Percentiles rank a stretch among this genome's conserved stretches.
Conservation (phyloP, 2,113 vertebrate species). For the Galbula dea region DNA sequence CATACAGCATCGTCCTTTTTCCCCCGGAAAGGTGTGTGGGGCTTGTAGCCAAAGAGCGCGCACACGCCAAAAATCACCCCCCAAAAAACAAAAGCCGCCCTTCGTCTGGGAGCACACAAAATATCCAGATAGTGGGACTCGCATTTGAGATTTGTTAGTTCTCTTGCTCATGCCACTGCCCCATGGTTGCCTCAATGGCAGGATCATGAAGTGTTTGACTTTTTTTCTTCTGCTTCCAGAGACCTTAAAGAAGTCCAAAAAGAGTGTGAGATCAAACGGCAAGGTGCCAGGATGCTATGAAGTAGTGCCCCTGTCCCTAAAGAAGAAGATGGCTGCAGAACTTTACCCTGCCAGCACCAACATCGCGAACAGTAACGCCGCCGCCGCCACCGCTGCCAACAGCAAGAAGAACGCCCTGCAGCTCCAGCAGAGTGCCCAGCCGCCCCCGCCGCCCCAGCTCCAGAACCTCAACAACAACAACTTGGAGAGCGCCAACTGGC, state of each 20-base stretch:
- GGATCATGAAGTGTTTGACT: slow-evolving; percentile 92
- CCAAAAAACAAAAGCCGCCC: background rate
- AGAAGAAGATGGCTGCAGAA: slow-evolving; percentile 94
- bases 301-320: slow-evolving; percentile 78
- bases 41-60: background rate
- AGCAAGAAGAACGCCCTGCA: slow-evolving; percentile 74
- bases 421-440: slow-evolving; percentile 73
- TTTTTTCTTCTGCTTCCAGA: slow-evolving; percentile 90
- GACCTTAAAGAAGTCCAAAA: slow-evolving; percentile 88
- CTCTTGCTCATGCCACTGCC: slow-evolving; percentile 82
- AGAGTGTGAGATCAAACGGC: slow-evolving; percentile 73
- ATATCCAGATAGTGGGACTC: slow-evolving; percentile 14
- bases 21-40: background rate
- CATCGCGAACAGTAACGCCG: slow-evolving; percentile 77
- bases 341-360: slow-evolving; percentile 81
- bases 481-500: slow-evolving; percentile 86
- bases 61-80: background rate
- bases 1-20: background rate
- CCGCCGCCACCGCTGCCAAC: slow-evolving; percentile 74
- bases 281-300: slow-evolving; percentile 81
- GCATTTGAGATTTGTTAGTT: slow-evolving; percentile 44
- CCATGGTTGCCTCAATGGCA: slow-evolving; percentile 87
- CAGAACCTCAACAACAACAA: slow-evolving; percentile 92
- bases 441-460: slow-evolving; percentile 76
- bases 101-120: slow-evolving; percentile 17